phyloP scores from a whole-genome alignment of 2,797 vertebrate species.

The Syndactyla subalaris region DNA sequence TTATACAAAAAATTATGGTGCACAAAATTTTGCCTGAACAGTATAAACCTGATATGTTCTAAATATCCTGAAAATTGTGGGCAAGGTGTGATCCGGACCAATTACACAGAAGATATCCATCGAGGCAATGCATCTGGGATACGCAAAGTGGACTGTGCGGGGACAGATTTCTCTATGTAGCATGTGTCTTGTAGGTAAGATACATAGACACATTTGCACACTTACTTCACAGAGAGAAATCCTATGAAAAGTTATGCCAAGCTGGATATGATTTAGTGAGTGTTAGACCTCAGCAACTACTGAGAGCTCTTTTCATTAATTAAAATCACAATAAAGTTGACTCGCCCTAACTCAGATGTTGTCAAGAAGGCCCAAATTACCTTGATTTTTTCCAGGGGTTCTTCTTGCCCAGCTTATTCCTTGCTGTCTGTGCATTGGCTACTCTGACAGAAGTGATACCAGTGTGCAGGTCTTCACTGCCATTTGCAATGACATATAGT shows the following conservation, averaged over 20 bases:
- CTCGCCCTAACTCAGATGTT: not conserved
- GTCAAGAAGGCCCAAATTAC: not conserved
- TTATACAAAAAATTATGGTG: not conserved
- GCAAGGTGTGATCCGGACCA: not conserved
- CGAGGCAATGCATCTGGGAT: not conserved
- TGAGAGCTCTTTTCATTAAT: not conserved
- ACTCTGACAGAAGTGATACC: accelerated
- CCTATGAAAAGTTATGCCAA: not conserved
- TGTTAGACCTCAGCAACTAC: not conserved
- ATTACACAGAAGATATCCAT: not conserved
- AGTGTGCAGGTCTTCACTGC: not conserved
- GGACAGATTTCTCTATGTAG: not conserved
- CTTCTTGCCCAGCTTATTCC: not conserved
- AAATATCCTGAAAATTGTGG: not conserved
- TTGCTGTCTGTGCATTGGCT: not conserved
- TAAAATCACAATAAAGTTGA: not conserved
- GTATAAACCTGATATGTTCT: not conserved
- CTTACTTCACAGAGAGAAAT: not conserved
- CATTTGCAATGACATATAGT: not conserved
- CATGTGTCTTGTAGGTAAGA: accelerated
- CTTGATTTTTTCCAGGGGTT: not conserved
- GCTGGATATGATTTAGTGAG: not conserved
- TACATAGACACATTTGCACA: not conserved
- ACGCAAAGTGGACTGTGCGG: not conserved
- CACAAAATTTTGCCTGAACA: not conserved